Evolutionary conservation across 2,888 invertebrate species (phyloP).

Genomic region (Fragum sueziense): DNA sequence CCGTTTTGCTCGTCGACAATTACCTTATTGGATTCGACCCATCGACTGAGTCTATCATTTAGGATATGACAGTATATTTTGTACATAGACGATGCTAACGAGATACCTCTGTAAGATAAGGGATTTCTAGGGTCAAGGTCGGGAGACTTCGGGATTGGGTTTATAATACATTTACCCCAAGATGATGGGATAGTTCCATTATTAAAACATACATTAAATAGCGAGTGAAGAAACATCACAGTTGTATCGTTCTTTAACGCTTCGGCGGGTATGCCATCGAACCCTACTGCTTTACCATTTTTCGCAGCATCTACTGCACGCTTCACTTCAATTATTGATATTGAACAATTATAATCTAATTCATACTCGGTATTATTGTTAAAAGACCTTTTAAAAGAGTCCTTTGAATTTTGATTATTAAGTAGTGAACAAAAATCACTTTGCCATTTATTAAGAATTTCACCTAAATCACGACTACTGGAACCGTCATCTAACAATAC

Average conservation of each 20-base stretch:
- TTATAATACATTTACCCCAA: conserved; percentile 30
- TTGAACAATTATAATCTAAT: not conserved
- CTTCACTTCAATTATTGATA: conserved; percentile 15
- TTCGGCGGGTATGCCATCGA: conserved; percentile 28
- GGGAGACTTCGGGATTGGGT: conserved; percentile 14
- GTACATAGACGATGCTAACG: conserved; percentile 18
- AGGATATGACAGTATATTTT: conserved; percentile 20
- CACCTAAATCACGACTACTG: not conserved
- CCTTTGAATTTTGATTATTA: not conserved
- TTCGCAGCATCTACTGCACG: conserved; percentile 17
- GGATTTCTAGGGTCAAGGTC: conserved; percentile 16
- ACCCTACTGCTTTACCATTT: conserved; percentile 5
- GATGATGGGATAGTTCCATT: conserved; percentile 12
- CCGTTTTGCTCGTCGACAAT: conserved; percentile 18
- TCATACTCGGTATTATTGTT: not conserved
- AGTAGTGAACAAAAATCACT: conserved; percentile 26
- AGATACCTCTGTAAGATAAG: conserved; percentile 22
- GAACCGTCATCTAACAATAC: conserved; percentile 20
- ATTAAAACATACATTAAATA: conserved; percentile 46
- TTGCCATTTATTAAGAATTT: conserved; percentile 34
- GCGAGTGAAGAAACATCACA: conserved; percentile 15
- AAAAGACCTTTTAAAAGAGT: not conserved
- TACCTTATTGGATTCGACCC: conserved; percentile 10
- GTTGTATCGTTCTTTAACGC: conserved; percentile 27
- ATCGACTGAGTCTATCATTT: conserved; percentile 2